Evolutionary conservation across 2,113 vertebrate species (phyloP).

Genomic region (Xiphias gladius): DNA sequence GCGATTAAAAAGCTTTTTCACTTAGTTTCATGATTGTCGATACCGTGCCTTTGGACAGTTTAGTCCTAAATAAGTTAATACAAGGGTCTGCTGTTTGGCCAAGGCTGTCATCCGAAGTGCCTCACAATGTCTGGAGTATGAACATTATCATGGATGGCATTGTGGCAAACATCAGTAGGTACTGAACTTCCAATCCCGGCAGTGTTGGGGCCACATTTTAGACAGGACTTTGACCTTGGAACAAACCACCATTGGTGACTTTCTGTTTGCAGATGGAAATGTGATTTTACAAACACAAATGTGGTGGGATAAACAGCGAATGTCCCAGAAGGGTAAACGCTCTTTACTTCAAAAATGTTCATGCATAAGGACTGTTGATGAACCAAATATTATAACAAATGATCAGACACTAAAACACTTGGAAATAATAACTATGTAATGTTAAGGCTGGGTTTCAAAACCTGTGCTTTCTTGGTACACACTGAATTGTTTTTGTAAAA

Average conservation of each 20-base stretch:
- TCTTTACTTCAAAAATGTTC: neutral
- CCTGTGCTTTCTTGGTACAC: too few relatives aligned
- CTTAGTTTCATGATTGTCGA: neutral
- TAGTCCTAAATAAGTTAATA: neutral
- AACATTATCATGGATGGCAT: too few relatives aligned
- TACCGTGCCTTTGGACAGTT: neutral
- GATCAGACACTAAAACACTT: too few relatives aligned
- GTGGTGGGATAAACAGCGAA: neutral
- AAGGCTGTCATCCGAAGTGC: neutral
- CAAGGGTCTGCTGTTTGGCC: neutral
- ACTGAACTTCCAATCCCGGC: neutral
- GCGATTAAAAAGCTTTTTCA: constrained; percentile 54
- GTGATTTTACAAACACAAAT: neutral
- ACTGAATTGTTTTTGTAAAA: too few relatives aligned
- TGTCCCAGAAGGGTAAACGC: neutral
- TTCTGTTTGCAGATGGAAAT: too few relatives aligned
- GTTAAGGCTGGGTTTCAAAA: too few relatives aligned
- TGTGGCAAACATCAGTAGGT: neutral
- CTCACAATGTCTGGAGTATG: neutral
- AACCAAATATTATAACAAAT: too few relatives aligned
- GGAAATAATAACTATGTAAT: too few relatives aligned
- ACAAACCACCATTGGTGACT: neutral
- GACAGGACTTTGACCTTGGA: neutral
- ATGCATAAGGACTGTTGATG: neutral
- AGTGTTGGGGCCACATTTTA: neutral